Percentiles rank a stretch among this genome's conserved stretches.
Evolutionary conservation across 2,113 vertebrate genomes (phyloP).

Genomic region (Podilymbus podiceps): DNA sequence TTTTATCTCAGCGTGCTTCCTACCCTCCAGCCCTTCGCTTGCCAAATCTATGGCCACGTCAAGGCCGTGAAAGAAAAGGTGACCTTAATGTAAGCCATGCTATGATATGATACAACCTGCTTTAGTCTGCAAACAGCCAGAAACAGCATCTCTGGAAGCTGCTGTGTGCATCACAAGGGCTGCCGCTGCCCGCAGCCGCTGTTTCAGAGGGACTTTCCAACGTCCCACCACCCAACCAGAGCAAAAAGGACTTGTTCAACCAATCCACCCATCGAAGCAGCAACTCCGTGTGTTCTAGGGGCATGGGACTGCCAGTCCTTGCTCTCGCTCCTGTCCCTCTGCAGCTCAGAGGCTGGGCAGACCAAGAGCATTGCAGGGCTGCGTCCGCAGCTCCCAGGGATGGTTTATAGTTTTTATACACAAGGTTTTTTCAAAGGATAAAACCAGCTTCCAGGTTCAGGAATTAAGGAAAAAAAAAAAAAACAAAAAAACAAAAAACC

Average conservation of each 20-base stretch:
- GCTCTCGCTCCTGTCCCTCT: background rate
- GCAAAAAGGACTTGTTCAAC: background rate
- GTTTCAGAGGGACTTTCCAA: background rate
- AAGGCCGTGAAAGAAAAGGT: background rate
- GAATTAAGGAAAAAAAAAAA: background rate
- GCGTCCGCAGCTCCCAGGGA: background rate
- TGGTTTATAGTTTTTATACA: background rate
- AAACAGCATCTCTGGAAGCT: background rate
- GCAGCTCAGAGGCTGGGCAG: background rate
- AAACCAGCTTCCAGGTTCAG: background rate
- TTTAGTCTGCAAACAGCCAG: background rate
- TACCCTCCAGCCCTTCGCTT: background rate
- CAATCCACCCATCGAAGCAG: background rate
- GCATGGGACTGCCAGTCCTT: rapidly evolving
- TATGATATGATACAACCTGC: background rate
- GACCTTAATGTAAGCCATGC: background rate
- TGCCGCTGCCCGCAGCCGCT: background rate
- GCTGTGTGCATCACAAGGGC: background rate
- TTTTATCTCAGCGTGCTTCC: background rate
- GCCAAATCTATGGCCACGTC: background rate
- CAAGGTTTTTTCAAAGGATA: background rate
- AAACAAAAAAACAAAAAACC: too few relatives aligned
- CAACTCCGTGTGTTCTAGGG: background rate
- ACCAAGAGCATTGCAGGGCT: background rate
- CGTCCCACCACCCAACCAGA: background rate